Percentiles rank a stretch among this genome's conserved stretches.
Conservation (phyloP, 1,140 invertebrate species). For the Platyscapa corneri region DNA sequence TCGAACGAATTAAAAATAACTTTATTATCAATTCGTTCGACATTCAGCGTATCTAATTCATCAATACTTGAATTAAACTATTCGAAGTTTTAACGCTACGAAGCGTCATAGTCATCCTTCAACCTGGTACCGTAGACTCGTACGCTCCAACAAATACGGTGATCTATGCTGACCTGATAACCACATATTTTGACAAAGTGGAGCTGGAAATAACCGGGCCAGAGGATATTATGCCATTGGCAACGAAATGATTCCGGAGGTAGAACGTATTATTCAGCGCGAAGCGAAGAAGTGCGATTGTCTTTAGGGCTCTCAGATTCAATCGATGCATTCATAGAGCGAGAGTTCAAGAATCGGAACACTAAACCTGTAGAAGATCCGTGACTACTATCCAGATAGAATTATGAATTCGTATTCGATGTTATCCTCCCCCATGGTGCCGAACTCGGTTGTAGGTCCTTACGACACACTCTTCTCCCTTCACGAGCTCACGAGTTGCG, state of each 20-base stretch:
- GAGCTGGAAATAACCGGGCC: conserved; percentile 81
- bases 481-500: conserved; percentile 86
- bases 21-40: too few relatives aligned
- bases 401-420: conserved; percentile 90
- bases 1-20: too few relatives aligned
- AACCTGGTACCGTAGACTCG: conserved; percentile 83
- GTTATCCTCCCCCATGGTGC: conserved; percentile 86
- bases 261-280: conserved; percentile 84
- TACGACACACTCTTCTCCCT: conserved; percentile 87
- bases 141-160: conserved; percentile 81
- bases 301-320: conserved; percentile 85
- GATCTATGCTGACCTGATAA: conserved; percentile 84
- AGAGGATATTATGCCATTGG: conserved; percentile 86
- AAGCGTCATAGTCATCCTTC: conserved; percentile 82
- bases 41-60: too few relatives aligned
- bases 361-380: conserved; percentile 80
- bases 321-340: conserved; percentile 82
- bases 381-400: conserved; percentile 83
- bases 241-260: conserved; percentile 82
- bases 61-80: too few relatives aligned
- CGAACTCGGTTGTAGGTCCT: conserved; percentile 85
- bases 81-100: too few relatives aligned
- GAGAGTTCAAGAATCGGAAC: conserved; percentile 85
- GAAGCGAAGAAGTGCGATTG: conserved; percentile 85
- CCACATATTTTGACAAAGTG: conserved; percentile 79